phyloP scores from a whole-genome alignment of 1,140 invertebrate species.

The Diuraphis noxia region DNA sequence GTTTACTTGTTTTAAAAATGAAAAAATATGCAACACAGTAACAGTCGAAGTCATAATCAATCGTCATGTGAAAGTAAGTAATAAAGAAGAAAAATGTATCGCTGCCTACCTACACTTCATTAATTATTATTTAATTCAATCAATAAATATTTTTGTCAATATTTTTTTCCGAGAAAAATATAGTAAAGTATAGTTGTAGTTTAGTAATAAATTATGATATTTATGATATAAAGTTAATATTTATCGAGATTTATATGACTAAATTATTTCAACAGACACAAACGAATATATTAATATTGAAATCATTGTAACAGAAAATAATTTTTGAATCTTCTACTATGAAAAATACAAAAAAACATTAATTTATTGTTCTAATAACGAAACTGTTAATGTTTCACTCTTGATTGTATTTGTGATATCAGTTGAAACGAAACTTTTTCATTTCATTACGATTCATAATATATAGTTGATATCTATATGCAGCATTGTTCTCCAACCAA shows the following conservation, averaged over 20 bases:
- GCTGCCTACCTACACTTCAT: too few species aligned
- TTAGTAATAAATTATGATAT: too few species aligned
- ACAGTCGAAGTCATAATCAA: too few species aligned
- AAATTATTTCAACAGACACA: neutral
- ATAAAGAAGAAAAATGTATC: too few species aligned
- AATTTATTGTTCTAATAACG: conserved; percentile 33
- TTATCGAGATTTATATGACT: neutral
- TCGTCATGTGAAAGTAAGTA: too few species aligned
- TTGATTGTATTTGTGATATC: conserved; percentile 48
- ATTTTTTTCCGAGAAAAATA: too few species aligned
- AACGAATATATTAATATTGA: neutral
- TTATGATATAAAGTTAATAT: neutral
- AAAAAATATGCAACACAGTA: too few species aligned
- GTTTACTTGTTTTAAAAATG: too few species aligned
- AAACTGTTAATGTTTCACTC: conserved; percentile 15
- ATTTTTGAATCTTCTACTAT: neutral
- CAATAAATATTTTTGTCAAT: too few species aligned
- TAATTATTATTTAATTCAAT: too few species aligned
- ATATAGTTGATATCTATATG: neutral
- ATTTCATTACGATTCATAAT: conserved; percentile 26
- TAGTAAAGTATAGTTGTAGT: too few species aligned
- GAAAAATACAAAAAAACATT: conserved; percentile 34
- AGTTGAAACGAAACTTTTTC: conserved; percentile 37
- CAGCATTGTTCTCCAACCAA: neutral
- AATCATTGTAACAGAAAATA: neutral